Percentiles rank a stretch among this genome's conserved stretches.
Conservation (phyloP, 2,888 invertebrate species). For the Drosophila heteroneura region DNA sequence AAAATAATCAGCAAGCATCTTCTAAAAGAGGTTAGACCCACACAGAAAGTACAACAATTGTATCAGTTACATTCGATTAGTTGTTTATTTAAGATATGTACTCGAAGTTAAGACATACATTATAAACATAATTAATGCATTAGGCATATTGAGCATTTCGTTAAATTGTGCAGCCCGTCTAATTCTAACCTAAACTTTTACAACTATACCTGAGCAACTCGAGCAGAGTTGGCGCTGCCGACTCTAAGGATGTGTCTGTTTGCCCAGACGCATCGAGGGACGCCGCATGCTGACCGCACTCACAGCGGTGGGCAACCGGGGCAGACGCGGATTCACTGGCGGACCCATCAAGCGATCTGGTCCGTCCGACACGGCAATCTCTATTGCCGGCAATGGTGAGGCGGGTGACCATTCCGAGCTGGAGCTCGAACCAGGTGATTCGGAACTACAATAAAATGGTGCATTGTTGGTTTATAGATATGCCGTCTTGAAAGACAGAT, state of each 20-base stretch:
- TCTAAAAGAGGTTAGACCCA: neutral
- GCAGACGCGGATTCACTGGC: slow-evolving; percentile 83
- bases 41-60: neutral
- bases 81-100: slow-evolving; percentile 40
- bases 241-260: slow-evolving; percentile 62
- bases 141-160: slow-evolving; percentile 38
- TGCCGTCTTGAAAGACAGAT: neutral
- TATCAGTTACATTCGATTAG: slow-evolving; percentile 8
- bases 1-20: neutral
- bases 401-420: slow-evolving; percentile 85
- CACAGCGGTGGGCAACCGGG: slow-evolving; percentile 72
- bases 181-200: slow-evolving; percentile 41
- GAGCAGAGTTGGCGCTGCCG: slow-evolving; percentile 29
- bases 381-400: slow-evolving; percentile 83
- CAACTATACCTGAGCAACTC: slow-evolving; percentile 70
- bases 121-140: slow-evolving; percentile 19
- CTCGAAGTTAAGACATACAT: slow-evolving; percentile 20
- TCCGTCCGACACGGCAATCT: slow-evolving; percentile 62
- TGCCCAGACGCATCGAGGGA: slow-evolving; percentile 62
- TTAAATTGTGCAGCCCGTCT: neutral
- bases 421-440: slow-evolving; percentile 85
- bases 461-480: neutral
- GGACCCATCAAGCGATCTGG: slow-evolving; percentile 84
- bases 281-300: slow-evolving; percentile 44
- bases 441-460: slow-evolving; percentile 72